Conservation (phyloP, 2,888 invertebrate genomes). For the Euplagia quadripunctaria region DNA sequence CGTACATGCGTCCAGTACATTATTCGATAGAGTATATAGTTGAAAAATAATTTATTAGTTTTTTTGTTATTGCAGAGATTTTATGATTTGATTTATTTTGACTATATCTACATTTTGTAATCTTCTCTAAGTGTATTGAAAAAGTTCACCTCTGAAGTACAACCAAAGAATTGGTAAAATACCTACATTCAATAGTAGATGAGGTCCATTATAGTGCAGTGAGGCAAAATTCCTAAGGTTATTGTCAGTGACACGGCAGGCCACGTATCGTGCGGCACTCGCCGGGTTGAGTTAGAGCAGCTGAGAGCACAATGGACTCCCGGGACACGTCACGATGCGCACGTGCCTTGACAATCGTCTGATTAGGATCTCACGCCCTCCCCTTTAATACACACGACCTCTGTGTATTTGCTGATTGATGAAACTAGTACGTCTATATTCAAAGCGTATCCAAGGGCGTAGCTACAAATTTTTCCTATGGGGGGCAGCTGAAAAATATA, state of each 20-base stretch:
- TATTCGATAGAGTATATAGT: not conserved
- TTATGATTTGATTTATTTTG: not conserved
- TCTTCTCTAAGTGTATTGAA: conserved; percentile 8
- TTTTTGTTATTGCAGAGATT: not conserved
- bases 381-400: conserved; percentile 38
- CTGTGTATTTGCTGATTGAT: conserved; percentile 51
- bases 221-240: conserved; percentile 45
- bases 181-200: conserved; percentile 16
- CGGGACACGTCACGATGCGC: conserved; percentile 57
- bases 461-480: too few species aligned
- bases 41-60: not conserved
- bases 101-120: conserved; percentile 1
- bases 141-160: conserved; percentile 2
- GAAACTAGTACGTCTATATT: conserved; percentile 17
- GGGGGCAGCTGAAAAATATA: too few species aligned
- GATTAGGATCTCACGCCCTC: conserved; percentile 64
- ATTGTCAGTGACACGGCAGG: conserved; percentile 41
- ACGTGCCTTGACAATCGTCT: conserved; percentile 61
- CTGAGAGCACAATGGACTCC: conserved; percentile 52
- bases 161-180: conserved; percentile 12
- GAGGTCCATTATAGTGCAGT: conserved; percentile 42
- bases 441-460: not conserved
- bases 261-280: conserved; percentile 31
- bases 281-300: conserved; percentile 39
- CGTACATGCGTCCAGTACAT: not conserved